Evolutionary conservation across 2,888 invertebrate genomes (phyloP), one percentile per base, ranked within the genome.

Genomic region (Ectropis crepuscularia): DNA sequence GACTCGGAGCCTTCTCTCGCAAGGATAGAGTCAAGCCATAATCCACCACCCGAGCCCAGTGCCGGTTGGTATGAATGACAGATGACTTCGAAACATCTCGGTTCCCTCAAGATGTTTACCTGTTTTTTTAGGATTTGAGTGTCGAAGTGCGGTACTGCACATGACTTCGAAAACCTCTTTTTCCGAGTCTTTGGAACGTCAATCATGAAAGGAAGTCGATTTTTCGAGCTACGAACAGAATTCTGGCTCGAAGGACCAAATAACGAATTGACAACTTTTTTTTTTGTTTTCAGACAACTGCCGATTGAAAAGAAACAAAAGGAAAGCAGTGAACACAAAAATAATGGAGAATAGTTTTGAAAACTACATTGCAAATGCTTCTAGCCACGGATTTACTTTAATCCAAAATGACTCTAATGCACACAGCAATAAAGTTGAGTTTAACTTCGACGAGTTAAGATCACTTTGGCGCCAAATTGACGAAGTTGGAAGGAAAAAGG

Each of bases 241-340:
- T 8, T 16, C 36, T 28, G n/a, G 47, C 53, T 47, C 53, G 53
- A 59, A 59, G 37, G 39, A 57, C 55, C 46, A 55, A 28, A 16
- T 28, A n/a, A 10, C 9, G 10, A 41, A 12, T 0, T 6, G 28
- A 16, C 16, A 10, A 28, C 16, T 41, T 41, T 57, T 37, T 59
- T 6, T 82, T 57, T 63, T 57, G 62, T 63, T 82, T 84, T 84
- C 92, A 96, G 94, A 90, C 88, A 72, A 83, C 77, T 74, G 76
- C 80, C 75, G 80, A 77, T 53, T 94, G 83, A 84, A 86, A 81
- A 86, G 90, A 64, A 90, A 83, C 43, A 89, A 85, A 75, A 74
- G 90, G n/a, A 92, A 90, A 81, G 83, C 92, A 0, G 87, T 92
- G 0, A 83, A 81, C 71, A 78, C 79, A 0, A 88, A 85, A 75